These are phyloP conservation scores for Eueremaeus valkanovi DNA, from an alignment of 2,888 invertebrate genomes.

Conservation along the genomic window DNA sequence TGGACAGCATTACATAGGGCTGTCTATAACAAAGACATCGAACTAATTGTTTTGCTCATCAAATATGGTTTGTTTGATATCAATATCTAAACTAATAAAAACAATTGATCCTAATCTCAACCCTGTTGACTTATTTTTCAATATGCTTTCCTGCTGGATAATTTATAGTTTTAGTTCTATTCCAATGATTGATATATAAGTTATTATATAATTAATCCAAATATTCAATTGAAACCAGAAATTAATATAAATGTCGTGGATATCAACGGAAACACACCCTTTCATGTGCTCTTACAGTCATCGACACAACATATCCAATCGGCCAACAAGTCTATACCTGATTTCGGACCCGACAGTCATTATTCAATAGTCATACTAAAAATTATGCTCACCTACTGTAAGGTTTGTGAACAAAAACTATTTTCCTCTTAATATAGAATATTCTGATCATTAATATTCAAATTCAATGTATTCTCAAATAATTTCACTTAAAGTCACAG, in stretches of 20 bases:
- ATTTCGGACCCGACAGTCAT: not conserved
- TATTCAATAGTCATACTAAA: not conserved
- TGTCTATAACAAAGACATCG: slow-evolving; percentile 9
- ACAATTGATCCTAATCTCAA: not conserved
- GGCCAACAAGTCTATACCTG: not conserved
- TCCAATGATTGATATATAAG: not conserved
- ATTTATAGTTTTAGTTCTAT: not conserved
- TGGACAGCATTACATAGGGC: slow-evolving; percentile 25
- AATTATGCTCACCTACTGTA: not conserved
- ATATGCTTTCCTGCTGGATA: too few species aligned
- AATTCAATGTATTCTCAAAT: not conserved
- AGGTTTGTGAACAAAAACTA: not conserved
- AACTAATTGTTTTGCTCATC: not conserved
- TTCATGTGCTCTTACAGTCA: not conserved
- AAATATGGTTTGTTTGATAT: slow-evolving; percentile 7
- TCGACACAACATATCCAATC: not conserved
- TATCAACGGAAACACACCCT: slow-evolving; percentile 12
- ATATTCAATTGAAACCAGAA: not conserved
- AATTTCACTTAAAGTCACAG: not conserved
- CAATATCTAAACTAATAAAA: not conserved
- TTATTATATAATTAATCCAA: not conserved
- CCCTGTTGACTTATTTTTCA: too few species aligned
- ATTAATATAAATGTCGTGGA: not conserved
- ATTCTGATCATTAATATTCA: not conserved
- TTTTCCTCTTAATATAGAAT: not conserved